Percentiles rank a stretch among this genome's conserved stretches.
Evolutionary conservation across 2,888 invertebrate species (phyloP).

Genomic region (Alitta virens): DNA sequence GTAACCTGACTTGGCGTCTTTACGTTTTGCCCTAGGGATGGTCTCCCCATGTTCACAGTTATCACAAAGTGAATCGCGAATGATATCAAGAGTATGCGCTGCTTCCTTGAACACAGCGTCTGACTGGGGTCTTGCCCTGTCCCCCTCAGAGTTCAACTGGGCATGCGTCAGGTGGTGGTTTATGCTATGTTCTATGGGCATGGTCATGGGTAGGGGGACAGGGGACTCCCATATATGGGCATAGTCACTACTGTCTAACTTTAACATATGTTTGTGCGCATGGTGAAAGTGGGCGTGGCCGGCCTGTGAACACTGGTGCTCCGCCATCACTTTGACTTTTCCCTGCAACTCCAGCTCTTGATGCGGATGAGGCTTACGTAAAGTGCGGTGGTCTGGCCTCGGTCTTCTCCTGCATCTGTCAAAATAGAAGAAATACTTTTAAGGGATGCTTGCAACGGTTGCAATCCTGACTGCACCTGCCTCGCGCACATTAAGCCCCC

Average conservation of each 20-base stretch:
- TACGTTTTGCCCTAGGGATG: background rate
- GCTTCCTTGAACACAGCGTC: background rate
- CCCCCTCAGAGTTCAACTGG: background rate
- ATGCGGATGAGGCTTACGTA: too few relatives aligned
- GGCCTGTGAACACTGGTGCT: too few relatives aligned
- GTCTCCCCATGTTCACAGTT: background rate
- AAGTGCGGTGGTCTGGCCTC: too few relatives aligned
- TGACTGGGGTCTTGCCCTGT: background rate
- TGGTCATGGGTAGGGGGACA: background rate
- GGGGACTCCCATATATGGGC: constrained; percentile 17
- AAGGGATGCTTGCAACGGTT: too few relatives aligned
- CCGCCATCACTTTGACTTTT: too few relatives aligned
- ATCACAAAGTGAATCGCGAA: background rate
- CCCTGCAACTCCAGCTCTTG: too few relatives aligned
- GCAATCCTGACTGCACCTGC: too few relatives aligned
- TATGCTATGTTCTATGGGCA: background rate
- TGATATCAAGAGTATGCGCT: background rate
- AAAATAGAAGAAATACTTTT: too few relatives aligned
- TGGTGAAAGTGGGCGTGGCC: background rate
- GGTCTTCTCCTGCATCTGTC: too few relatives aligned
- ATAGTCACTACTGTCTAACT: constrained; percentile 10
- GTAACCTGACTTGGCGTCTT: background rate
- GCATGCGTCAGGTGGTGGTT: background rate
- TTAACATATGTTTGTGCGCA: background rate
- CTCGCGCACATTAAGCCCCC: too few relatives aligned